A percentile compares a stretch with the other conserved stretches of the same genome.
Conservation (phyloP, 1,140 invertebrate genomes). For the Metopolophium dirhodum region DNA sequence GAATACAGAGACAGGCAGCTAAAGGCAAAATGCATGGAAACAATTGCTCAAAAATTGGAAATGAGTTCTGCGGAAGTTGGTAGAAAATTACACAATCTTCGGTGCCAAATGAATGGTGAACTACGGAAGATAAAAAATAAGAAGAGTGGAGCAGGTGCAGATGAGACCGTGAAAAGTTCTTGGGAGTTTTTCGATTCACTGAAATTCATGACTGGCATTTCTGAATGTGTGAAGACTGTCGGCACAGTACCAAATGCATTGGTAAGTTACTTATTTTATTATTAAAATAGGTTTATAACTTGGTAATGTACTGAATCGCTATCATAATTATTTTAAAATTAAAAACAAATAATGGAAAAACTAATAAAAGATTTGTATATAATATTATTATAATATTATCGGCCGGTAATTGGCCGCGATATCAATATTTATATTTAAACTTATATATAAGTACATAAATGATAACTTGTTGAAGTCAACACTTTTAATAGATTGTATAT, state of each 20-base stretch:
- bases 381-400: too few species aligned
- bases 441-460: too few species aligned
- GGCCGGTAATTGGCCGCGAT: too few species aligned
- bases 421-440: too few species aligned
- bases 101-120: conserved; percentile 22
- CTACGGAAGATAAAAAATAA: conserved; percentile 22
- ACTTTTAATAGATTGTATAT: too few species aligned
- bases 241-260: not conserved
- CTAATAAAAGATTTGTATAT: too few species aligned
- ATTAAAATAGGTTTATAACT: not conserved
- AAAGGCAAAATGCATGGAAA: conserved; percentile 38
- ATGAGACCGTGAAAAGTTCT: not conserved
- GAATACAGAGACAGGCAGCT: conserved; percentile 31
- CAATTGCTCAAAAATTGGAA: conserved; percentile 32
- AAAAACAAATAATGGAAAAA: too few species aligned
- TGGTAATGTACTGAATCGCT: too few species aligned
- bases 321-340: too few species aligned
- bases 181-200: conserved; percentile 28
- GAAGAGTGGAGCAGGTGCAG: conserved; percentile 20
- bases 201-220: conserved; percentile 13
- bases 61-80: conserved; percentile 24
- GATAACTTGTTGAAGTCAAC: too few species aligned
- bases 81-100: conserved; percentile 29
- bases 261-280: not conserved
- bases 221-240: conserved; percentile 7